Conservation (phyloP, 2,888 invertebrate genomes). For the Metellina segmentata region DNA sequence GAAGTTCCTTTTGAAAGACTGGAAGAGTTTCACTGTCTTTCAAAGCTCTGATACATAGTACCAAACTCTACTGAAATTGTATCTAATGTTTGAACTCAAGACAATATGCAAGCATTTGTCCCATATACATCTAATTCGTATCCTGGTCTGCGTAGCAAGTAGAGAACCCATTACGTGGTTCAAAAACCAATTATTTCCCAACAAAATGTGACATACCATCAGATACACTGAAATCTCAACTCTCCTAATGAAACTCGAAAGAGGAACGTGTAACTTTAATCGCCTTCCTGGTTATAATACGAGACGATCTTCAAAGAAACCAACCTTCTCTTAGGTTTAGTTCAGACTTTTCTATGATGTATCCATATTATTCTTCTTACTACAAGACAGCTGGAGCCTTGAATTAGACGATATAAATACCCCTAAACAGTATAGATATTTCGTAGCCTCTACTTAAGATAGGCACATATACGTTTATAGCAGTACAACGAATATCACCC, state of each 20-base stretch:
- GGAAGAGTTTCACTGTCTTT: too few relatives aligned
- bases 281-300: not conserved
- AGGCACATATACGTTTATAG: too few relatives aligned
- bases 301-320: not conserved
- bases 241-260: not conserved
- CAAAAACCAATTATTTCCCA: not conserved
- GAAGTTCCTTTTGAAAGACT: too few relatives aligned
- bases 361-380: not conserved
- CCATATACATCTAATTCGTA: too few relatives aligned
- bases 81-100: too few relatives aligned
- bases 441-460: too few relatives aligned
- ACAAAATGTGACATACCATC: not conserved
- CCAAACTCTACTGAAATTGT: too few relatives aligned
- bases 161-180: too few relatives aligned
- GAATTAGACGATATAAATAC: not conserved
- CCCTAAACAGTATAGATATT: not conserved
- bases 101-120: too few relatives aligned
- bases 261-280: not conserved
- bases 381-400: not conserved
- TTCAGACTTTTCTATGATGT: not conserved
- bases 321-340: not conserved
- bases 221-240: not conserved
- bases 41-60: too few relatives aligned
- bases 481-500: too few relatives aligned
- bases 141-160: too few relatives aligned